These are phyloP conservation scores for Drosophila emarginata DNA, from an alignment of 2,888 invertebrate species.

Conservation along the genomic window DNA sequence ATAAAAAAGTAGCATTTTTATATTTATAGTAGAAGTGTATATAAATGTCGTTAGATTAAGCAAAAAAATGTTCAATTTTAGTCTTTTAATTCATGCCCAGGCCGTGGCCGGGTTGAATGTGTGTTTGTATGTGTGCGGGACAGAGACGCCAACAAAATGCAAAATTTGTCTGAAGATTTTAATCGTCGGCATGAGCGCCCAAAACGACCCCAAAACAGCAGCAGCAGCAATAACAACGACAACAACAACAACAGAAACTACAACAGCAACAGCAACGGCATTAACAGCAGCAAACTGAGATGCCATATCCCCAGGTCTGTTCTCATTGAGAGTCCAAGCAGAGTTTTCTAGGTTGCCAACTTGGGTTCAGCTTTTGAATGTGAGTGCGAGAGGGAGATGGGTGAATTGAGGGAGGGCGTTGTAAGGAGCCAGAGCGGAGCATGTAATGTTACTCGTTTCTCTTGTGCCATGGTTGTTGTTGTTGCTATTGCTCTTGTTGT, in stretches of 20 bases:
- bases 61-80: constrained; percentile 6
- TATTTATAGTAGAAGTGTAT: neutral
- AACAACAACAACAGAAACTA: constrained; percentile 29
- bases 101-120: constrained; percentile 20
- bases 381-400: constrained; percentile 14
- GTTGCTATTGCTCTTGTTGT: constrained; percentile 48
- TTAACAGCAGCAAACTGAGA: constrained; percentile 34
- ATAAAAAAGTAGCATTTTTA: no score
- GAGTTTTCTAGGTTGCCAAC: constrained; percentile 64
- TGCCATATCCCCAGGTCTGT: constrained; percentile 24
- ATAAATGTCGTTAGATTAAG: neutral
- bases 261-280: constrained; percentile 16
- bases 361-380: constrained; percentile 14
- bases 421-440: constrained; percentile 53
- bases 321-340: constrained; percentile 21
- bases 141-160: constrained; percentile 71
- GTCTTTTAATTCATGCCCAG: constrained; percentile 74
- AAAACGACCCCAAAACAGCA: constrained; percentile 58
- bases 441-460: constrained; percentile 73
- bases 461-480: constrained; percentile 61
- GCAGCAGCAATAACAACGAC: constrained; percentile 24
- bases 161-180: constrained; percentile 81
- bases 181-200: constrained; percentile 75
- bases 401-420: constrained; percentile 44
- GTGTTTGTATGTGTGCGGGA: constrained; percentile 48